Evolutionary conservation across 2,113 vertebrate species (phyloP).

Genomic region (Lipotes vexillifer): DNA sequence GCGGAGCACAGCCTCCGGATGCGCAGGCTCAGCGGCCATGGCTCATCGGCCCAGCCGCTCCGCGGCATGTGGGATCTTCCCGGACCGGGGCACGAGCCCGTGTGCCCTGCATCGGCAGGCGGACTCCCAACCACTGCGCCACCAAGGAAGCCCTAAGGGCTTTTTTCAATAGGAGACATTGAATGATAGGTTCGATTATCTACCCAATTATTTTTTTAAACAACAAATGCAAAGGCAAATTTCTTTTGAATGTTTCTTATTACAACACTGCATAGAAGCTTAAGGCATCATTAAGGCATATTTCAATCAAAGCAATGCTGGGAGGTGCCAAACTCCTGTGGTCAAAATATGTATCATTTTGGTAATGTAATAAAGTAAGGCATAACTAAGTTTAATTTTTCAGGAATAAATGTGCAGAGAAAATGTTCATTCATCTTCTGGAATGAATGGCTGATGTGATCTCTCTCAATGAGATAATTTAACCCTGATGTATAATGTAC

Average conservation of each 20-base stretch:
- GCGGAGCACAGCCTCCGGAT: too few species aligned
- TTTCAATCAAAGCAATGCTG: not conserved
- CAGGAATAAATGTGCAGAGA: conserved; percentile 1
- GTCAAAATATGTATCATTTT: not conserved
- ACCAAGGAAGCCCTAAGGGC: not conserved
- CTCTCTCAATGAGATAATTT: not conserved
- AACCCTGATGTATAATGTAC: not conserved
- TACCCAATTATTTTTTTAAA: conserved; percentile 25
- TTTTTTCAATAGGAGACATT: not conserved
- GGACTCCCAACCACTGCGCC: too few species aligned
- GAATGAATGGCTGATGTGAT: not conserved
- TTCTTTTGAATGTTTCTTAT: conserved; percentile 16
- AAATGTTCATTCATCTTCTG: conserved; percentile 1
- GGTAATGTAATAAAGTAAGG: conserved; percentile 12
- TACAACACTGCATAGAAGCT: not conserved
- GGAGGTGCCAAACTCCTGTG: not conserved
- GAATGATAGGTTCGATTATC: not conserved
- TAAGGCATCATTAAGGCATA: conserved; percentile 15
- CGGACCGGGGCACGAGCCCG: too few species aligned
- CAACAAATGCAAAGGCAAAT: not conserved
- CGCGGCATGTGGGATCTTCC: too few species aligned
- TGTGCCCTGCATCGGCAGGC: too few species aligned
- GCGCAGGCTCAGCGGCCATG: too few species aligned
- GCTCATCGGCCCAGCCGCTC: too few species aligned
- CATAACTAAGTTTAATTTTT: conserved; percentile 24